Base-by-base conservation (phyloP, 2,797 vertebrate genomes). In the Danio kyathit region DNA sequence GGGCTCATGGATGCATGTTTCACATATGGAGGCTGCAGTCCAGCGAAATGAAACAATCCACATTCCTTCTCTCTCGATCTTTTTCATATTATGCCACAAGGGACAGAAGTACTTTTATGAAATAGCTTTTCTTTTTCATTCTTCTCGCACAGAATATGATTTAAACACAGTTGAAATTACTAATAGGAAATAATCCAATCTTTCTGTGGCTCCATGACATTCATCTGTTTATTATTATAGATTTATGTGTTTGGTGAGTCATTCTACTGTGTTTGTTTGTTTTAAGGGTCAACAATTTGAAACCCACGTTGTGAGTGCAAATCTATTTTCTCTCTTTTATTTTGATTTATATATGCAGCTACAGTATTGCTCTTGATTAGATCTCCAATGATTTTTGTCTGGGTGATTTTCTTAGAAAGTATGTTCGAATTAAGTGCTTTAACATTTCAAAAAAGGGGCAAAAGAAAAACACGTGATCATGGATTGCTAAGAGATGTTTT, bases 1-100 rank as follows among this genome's bases (percentile, higher is more conserved):
- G 86, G 89, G 87, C 65, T 82, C 79, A 69, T 75, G 63, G 61
- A 75, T 85, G 87, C 85, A 85, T 77, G 74, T 46, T 60, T 51
- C 60, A 69, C 75, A 46, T 49, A 60, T 63, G 66, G 44, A 73
- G 74, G n/a, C 49, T 81, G 78, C 29, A 72, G 69, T 19, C 66
- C 65, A 21, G 14, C 13, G 52, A 66, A 60, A 73, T 61, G 17
- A 66, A 60, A 70, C 59, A 74, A 51, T 63, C 19, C 40, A 29
- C 61, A 21, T 65, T 48, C 52, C n/a, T n/a, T 41, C 4, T 38
- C 40, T 67, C 44, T 43, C 14, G 3, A 14, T 59, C n/a, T n/a
- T 51, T 73, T 65, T 78, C 67, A 21, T 52, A 46, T 57, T 49
- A 7, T 78, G 60, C 41, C 59, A 19, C 21, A 51, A 61, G 46